A percentile compares a stretch with the other conserved stretches of the same genome.
Evolutionary conservation across 2,113 vertebrate genomes (phyloP).

Genomic region (Origma solitaria): DNA sequence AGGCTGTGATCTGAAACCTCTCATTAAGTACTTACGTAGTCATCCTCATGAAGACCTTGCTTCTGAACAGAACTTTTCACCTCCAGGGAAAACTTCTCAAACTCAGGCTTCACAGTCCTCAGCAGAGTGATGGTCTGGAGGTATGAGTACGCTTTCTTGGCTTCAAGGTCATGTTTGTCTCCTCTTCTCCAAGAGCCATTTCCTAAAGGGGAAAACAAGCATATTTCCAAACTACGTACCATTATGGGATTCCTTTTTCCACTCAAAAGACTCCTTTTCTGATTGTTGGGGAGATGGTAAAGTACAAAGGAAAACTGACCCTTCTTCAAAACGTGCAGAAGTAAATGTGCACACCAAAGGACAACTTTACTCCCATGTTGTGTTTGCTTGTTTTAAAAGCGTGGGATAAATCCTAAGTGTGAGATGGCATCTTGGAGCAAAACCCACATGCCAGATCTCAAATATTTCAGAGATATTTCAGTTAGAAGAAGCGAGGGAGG

Average conservation of each 20-base stretch:
- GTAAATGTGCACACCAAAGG: not conserved
- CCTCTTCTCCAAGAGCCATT: constrained; percentile 95
- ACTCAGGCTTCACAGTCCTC: constrained; percentile 91
- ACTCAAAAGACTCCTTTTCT: not conserved
- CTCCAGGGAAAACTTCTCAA: constrained; percentile 92
- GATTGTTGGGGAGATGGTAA: rapidly evolving
- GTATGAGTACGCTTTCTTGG: constrained; percentile 86
- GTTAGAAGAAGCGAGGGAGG: not conserved
- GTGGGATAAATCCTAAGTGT: not conserved
- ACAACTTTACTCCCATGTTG: not conserved
- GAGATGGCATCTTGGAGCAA: not conserved
- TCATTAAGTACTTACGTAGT: constrained; percentile 82
- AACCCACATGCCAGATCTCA: not conserved
- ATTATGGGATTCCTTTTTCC: constrained; percentile 22
- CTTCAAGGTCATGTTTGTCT: constrained; percentile 88
- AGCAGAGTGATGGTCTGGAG: constrained; percentile 93
- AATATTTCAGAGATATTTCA: not conserved
- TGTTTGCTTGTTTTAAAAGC: not conserved
- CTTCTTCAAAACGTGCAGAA: not conserved
- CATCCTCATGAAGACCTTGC: constrained; percentile 80
- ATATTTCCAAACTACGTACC: constrained; percentile 49
- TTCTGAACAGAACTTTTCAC: constrained; percentile 87
- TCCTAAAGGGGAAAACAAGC: constrained; percentile 75
- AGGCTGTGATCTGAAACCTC: not conserved
- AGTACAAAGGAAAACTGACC: not conserved